Evolutionary conservation across 1,140 invertebrate genomes (phyloP), one percentile per base, ranked within the genome.

Genomic region (Bilobella aurantiaca): DNA sequence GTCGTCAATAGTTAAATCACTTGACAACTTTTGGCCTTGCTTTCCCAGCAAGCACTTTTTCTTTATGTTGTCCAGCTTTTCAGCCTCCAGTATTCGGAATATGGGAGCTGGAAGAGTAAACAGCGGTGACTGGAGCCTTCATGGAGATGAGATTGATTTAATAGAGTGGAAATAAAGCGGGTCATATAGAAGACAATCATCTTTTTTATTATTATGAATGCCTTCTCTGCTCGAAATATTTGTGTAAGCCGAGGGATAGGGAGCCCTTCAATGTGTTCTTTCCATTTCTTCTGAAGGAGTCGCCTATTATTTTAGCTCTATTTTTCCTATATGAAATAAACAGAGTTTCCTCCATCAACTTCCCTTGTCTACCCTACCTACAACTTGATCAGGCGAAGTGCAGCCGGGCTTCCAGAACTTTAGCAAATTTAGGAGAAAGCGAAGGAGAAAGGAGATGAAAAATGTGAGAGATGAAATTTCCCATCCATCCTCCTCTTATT

Each of bases 121-220:
- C n/a, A n/a, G n/a, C n/a, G n/a, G n/a, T n/a, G n/a, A n/a, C n/a
- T n/a, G n/a, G n/a, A n/a, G n/a, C n/a, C n/a, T n/a, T n/a, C n/a
- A n/a, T n/a, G n/a, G n/a, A n/a, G n/a, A n/a, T 62, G 42, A 62
- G 60, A 66, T 66, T 66, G 58, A 66, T 66, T 66, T 66, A 66
- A 66, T 66, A 66, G 65, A 66, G 65, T 66, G 65, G 65, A 66
- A 66, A 56, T 57, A 62, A 53, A 47, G n/a, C 25, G 23, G 28
- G 29, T 27, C 23, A 29, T 59, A 21, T 27, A 8, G 8, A 27
- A 29, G 14, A 14, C 28, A 18, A 59, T 27, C 29, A 29, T 29
- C 28, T 29, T 29, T 27, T 59, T 57, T 27, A 57, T 57, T 25
- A 56, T 59, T 16, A 18, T 59, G 58, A 42, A 42, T 42, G 34